phyloP scores from a whole-genome alignment of 2,797 vertebrate species.

The Sebastes paucispinis region DNA sequence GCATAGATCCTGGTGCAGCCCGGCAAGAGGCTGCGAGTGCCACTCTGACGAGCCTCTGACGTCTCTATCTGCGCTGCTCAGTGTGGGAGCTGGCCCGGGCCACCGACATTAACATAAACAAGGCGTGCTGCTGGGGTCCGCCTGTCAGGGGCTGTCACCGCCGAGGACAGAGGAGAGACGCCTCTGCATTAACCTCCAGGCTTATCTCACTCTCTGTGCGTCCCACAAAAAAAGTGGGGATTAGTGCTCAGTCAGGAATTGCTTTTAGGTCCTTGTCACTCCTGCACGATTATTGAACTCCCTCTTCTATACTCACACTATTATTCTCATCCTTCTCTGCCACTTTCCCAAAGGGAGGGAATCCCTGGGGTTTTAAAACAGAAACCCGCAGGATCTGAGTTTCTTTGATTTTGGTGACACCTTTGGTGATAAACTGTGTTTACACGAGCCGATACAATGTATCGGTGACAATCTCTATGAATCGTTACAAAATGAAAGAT shows the following conservation, averaged over 20 bases:
- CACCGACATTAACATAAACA: slow-evolving; percentile 78
- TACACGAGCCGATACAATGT: background rate
- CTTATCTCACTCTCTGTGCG: slow-evolving; percentile 72
- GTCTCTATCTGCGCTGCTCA: slow-evolving; percentile 68
- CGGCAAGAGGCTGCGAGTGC: slow-evolving; percentile 41
- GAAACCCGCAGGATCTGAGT: background rate
- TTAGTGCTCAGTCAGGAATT: slow-evolving; percentile 81
- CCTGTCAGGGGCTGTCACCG: slow-evolving; percentile 77
- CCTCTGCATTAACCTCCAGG: slow-evolving; percentile 78
- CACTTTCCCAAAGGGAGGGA: slow-evolving; percentile 57
- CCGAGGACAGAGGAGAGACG: slow-evolving; percentile 69
- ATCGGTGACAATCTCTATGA: background rate
- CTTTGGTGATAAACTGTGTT: slow-evolving; percentile 23
- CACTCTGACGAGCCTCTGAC: slow-evolving; percentile 59
- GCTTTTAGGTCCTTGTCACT: slow-evolving; percentile 80
- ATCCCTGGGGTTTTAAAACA: slow-evolving; percentile 60
- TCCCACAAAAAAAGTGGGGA: slow-evolving; percentile 71
- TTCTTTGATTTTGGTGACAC: slow-evolving; percentile 42
- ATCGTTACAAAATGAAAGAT: background rate
- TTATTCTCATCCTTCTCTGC: slow-evolving; percentile 62
- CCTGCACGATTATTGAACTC: slow-evolving; percentile 69
- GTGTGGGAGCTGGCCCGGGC: slow-evolving; percentile 61
- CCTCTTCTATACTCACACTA: slow-evolving; percentile 53
- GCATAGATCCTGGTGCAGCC: slow-evolving; percentile 35
- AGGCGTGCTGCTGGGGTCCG: slow-evolving; percentile 67